Conservation (phyloP, 2,797 vertebrate species). For the Chelonia mydas region DNA sequence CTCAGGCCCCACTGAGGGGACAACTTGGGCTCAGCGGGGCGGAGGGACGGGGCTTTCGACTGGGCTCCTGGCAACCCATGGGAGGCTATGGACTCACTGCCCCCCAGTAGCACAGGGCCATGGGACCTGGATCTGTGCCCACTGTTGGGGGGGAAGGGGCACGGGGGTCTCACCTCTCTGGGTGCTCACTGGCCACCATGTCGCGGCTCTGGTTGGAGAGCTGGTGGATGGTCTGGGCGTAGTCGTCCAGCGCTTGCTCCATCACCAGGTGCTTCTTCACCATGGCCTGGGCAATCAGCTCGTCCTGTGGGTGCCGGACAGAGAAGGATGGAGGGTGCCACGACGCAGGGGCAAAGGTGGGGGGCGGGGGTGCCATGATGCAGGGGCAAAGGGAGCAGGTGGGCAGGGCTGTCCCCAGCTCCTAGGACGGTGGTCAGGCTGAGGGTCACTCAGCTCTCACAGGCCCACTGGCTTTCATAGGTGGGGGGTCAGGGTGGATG, state of each 20-base stretch:
- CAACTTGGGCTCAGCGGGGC: not conserved
- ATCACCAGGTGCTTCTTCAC: constrained; percentile 92
- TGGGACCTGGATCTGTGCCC: not conserved
- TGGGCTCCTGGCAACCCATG: not conserved
- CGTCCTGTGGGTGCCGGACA: constrained; percentile 81
- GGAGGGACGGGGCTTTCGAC: not conserved
- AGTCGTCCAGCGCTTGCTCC: constrained; percentile 94
- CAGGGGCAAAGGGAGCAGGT: not conserved
- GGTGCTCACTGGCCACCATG: constrained; percentile 91
- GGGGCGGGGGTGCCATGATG: not conserved
- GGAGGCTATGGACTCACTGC: not conserved
- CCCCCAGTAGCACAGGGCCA: not conserved
- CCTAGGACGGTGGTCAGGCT: too few relatives aligned
- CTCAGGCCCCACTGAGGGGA: not conserved
- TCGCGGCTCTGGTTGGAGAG: constrained; percentile 91
- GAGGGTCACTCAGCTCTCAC: too few relatives aligned
- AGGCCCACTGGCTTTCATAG: not conserved
- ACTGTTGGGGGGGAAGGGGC: fast-evolving
- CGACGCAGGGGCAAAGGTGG: not conserved
- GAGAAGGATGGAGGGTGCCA: too few relatives aligned
- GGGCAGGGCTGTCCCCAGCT: too few relatives aligned
- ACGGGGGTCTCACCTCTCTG: constrained; percentile 85
- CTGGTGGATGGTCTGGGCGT: constrained; percentile 92
- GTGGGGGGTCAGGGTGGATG: not conserved
- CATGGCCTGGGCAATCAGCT: constrained; percentile 92